Evolutionary conservation across 2,113 vertebrate species (phyloP).

Genomic region (Dunckerocampus dactyliophorus): DNA sequence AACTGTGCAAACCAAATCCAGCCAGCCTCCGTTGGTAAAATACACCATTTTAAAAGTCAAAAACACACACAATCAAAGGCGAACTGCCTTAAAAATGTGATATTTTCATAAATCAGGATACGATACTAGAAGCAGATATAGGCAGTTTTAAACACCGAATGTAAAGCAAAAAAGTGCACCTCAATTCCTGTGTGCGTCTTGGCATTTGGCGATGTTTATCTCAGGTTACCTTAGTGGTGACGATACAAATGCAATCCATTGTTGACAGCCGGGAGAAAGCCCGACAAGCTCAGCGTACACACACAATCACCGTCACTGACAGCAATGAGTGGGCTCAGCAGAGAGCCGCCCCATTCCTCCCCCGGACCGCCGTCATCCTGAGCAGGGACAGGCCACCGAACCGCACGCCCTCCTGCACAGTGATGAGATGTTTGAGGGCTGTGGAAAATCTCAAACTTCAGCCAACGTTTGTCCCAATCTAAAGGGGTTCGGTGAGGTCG

Average conservation of each 20-base stretch:
- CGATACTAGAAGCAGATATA: rapidly evolving
- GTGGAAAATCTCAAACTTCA: background rate
- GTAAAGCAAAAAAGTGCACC: rapidly evolving
- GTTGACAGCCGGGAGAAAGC: slow-evolving; percentile 66
- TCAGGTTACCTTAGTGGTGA: slow-evolving; percentile 88
- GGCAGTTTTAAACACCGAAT: slow-evolving; percentile 4
- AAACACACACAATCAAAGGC: background rate
- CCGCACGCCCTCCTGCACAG: background rate
- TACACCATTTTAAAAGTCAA: background rate
- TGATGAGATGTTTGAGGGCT: background rate
- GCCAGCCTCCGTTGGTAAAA: background rate
- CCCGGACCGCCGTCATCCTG: slow-evolving; percentile 13
- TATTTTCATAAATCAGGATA: rapidly evolving
- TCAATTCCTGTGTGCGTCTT: rapidly evolving
- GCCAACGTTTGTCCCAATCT: background rate
- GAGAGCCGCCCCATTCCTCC: slow-evolving; percentile 23
- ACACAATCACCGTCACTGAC: slow-evolving; percentile 7
- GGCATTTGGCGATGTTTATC: background rate
- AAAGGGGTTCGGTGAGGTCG: no score
- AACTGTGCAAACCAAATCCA: background rate
- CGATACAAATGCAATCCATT: slow-evolving; percentile 93
- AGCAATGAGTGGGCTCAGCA: slow-evolving; percentile 16
- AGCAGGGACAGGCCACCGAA: slow-evolving; percentile 6
- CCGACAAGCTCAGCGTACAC: slow-evolving; percentile 64
- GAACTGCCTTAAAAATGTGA: slow-evolving; percentile 1